These are phyloP conservation scores for Pandion haliaetus DNA, from an alignment of 2,113 vertebrate species.

Conservation along the genomic window DNA sequence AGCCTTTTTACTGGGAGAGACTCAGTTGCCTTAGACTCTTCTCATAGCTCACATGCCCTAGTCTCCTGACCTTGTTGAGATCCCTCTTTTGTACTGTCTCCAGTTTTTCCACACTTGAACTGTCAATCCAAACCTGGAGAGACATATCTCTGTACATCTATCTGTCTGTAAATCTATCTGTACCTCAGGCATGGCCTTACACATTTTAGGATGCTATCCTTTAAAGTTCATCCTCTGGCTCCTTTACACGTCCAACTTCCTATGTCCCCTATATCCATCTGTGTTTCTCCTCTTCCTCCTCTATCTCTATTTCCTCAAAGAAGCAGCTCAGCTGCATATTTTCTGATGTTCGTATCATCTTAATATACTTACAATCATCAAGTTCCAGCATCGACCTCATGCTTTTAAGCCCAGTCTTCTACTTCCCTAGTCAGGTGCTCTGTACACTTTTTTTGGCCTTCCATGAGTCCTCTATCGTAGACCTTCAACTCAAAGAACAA, in stretches of 20 bases:
- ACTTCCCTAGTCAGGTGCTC: neutral
- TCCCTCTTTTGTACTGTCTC: neutral
- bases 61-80: neutral
- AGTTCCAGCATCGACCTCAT: neutral
- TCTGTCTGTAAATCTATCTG: neutral
- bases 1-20: neutral
- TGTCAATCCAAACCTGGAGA: neutral
- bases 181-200: neutral
- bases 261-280: neutral
- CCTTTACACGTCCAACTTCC: neutral
- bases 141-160: neutral
- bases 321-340: neutral
- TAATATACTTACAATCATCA: neutral
- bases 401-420: neutral
- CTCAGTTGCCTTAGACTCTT: neutral
- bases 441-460: neutral
- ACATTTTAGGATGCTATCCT: neutral
- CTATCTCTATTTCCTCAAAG: neutral
- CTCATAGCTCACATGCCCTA: neutral
- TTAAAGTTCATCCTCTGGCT: neutral
- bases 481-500: neutral
- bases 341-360: neutral
- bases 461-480: neutral
- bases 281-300: neutral
- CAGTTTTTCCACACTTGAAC: neutral